Percentiles rank a stretch among this genome's conserved stretches.
phyloP scores from a whole-genome alignment of 2,113 vertebrate genomes.

The Rhineura floridana region DNA sequence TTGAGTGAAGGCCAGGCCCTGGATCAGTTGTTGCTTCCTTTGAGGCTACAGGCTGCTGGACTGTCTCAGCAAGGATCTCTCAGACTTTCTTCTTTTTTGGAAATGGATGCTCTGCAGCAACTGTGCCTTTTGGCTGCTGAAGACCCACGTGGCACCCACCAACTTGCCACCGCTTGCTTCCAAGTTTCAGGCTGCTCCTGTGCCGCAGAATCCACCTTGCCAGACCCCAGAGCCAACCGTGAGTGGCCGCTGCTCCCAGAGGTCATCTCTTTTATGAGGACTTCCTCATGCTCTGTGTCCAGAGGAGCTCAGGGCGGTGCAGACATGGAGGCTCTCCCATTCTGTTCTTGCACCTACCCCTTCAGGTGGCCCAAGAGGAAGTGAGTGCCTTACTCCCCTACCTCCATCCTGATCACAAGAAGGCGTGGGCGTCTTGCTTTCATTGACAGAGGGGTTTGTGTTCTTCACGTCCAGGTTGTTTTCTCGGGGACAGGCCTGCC shows the following conservation, averaged over 20 bases:
- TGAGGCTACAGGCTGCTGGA: neutral
- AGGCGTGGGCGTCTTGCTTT: too few relatives aligned
- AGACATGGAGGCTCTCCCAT: fast-evolving
- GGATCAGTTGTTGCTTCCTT: neutral
- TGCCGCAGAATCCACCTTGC: neutral
- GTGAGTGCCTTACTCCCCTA: neutral
- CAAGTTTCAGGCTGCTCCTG: too few relatives aligned
- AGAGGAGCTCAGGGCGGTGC: neutral
- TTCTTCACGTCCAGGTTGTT: too few relatives aligned
- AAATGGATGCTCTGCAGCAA: too few relatives aligned
- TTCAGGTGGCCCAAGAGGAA: neutral
- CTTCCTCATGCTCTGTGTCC: neutral
- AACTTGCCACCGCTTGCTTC: neutral
- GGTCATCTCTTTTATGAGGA: neutral
- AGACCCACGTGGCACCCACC: neutral
- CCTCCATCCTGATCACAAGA: neutral
- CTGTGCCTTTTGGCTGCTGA: neutral
- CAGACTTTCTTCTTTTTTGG: neutral
- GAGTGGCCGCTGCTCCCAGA: neutral
- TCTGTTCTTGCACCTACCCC: too few relatives aligned
- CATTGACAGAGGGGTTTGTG: neutral
- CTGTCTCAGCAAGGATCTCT: neutral
- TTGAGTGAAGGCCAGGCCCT: neutral
- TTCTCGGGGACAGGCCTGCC: neutral
- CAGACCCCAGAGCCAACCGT: neutral